Percentiles rank a stretch among this genome's conserved stretches.
Conservation (phyloP, 2,113 vertebrate genomes). For the Elephantulus edwardii region DNA sequence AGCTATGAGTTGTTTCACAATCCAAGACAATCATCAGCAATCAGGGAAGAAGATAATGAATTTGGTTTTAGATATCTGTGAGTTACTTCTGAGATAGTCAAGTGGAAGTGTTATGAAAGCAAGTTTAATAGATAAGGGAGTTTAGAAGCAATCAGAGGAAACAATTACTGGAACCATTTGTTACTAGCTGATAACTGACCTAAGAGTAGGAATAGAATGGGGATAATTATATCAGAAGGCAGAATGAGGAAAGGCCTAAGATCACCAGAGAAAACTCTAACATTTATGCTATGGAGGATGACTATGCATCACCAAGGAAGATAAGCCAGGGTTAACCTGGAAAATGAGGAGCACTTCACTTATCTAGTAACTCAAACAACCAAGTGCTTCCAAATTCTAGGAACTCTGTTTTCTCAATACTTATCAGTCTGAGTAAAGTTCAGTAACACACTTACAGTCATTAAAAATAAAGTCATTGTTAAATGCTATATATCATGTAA, state of each 20-base stretch:
- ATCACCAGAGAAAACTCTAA: background rate
- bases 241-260: background rate
- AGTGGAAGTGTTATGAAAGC: background rate
- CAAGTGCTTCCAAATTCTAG: background rate
- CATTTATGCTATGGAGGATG: background rate
- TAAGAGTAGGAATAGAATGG: background rate
- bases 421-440: background rate
- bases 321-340: background rate
- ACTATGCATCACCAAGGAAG: background rate
- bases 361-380: background rate
- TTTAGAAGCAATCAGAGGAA: background rate
- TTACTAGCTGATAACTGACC: background rate
- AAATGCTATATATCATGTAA: background rate
- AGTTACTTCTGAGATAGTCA: background rate
- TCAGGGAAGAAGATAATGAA: background rate
- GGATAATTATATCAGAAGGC: background rate
- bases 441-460: background rate
- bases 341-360: background rate
- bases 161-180: background rate
- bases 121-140: background rate
- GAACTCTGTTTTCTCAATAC: slow-evolving; percentile 24
- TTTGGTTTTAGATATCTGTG: background rate
- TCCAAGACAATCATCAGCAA: too few relatives aligned
- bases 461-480: background rate
- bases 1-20: too few relatives aligned